phyloP scores from a whole-genome alignment of 1,140 invertebrate species.

The Tetragonula clypearis region DNA sequence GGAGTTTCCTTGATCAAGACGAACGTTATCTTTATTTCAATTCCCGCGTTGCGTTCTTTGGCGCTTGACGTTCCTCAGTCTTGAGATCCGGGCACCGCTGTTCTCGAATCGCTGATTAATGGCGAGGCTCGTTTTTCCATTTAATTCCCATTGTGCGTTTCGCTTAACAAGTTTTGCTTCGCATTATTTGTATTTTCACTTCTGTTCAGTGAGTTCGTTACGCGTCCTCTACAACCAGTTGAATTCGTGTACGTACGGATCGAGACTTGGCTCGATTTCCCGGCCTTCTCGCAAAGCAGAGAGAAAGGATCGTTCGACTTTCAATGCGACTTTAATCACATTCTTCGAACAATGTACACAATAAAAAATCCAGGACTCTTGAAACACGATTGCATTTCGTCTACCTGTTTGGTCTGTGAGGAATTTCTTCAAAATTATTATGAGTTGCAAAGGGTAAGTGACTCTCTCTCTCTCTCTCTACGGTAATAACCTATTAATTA shows the following conservation, averaged over 20 bases:
- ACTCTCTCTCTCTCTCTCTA: neutral
- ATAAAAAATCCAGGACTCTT: slow-evolving; percentile 59
- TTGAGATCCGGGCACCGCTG: slow-evolving; percentile 62
- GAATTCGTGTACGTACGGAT: neutral
- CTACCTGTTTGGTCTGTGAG: slow-evolving; percentile 70
- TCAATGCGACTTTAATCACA: neutral
- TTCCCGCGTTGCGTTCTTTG: neutral
- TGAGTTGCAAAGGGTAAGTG: slow-evolving; percentile 75
- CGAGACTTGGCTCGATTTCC: neutral
- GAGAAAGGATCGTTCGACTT: slow-evolving; percentile 6
- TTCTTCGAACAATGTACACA: slow-evolving; percentile 35
- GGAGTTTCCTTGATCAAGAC: slow-evolving; percentile 13
- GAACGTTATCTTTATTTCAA: slow-evolving; percentile 44
- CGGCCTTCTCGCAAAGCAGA: neutral
- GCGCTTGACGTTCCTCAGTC: slow-evolving; percentile 47
- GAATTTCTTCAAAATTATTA: slow-evolving; percentile 74
- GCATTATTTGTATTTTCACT: neutral
- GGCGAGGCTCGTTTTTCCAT: slow-evolving; percentile 57
- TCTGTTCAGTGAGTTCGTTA: neutral
- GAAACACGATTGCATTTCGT: slow-evolving; percentile 63
- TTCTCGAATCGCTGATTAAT: slow-evolving; percentile 46
- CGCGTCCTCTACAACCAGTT: neutral
- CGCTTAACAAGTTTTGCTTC: neutral
- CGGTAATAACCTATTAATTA: neutral
- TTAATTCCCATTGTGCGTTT: neutral